A percentile compares a stretch with the other conserved stretches of the same genome.
phyloP scores from a whole-genome alignment of 1,140 invertebrate species.

The Idris sp. region DNA sequence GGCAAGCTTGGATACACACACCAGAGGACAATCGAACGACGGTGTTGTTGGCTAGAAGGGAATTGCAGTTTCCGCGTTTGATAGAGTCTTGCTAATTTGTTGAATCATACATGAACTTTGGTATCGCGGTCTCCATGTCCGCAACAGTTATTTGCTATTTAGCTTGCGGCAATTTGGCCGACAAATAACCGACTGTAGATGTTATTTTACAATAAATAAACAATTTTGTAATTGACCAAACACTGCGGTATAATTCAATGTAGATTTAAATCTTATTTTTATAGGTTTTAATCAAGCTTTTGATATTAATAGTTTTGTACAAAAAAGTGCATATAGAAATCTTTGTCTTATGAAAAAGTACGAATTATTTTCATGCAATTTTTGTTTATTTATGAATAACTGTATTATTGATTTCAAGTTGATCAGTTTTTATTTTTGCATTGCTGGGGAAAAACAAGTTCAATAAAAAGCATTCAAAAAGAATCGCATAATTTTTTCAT shows the following conservation, averaged over 20 bases:
- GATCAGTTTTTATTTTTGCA: too few relatives aligned
- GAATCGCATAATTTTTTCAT: too few relatives aligned
- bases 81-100: constrained; percentile 53
- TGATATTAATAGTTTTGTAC: too few relatives aligned
- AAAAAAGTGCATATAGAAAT: too few relatives aligned
- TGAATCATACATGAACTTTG: constrained; percentile 55
- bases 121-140: constrained; percentile 35
- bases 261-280: too few relatives aligned
- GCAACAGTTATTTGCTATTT: constrained; percentile 39
- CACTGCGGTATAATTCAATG: not conserved
- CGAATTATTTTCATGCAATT: too few relatives aligned
- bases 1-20: constrained; percentile 24
- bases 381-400: too few relatives aligned
- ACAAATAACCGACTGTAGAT: constrained; percentile 34
- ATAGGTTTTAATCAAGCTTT: too few relatives aligned
- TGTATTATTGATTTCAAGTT: too few relatives aligned
- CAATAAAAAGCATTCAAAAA: too few relatives aligned
- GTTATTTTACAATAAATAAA: constrained; percentile 34
- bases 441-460: too few relatives aligned
- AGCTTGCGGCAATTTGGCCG: constrained; percentile 19
- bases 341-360: too few relatives aligned
- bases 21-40: constrained; percentile 46
- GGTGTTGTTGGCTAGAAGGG: constrained; percentile 36
- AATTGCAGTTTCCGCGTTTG: constrained; percentile 54
- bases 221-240: constrained; percentile 15